Conservation (phyloP, 2,113 vertebrate species). For the Pluvialis apricaria region DNA sequence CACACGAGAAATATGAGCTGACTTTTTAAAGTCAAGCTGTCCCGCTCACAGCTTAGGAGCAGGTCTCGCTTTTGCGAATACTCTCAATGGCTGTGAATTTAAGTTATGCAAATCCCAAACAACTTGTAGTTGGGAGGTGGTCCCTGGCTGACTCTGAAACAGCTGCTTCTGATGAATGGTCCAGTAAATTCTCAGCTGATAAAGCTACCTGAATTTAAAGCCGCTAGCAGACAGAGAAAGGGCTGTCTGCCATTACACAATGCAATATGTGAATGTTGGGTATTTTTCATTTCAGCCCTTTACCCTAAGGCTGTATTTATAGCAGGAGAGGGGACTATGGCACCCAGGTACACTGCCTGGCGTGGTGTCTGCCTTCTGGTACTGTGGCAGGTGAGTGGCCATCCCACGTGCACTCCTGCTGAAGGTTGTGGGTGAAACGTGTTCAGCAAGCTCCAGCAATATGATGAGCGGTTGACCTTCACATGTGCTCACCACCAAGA, state of each 20-base stretch:
- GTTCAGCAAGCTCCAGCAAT: neutral
- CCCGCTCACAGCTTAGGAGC: neutral
- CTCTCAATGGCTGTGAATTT: conserved; percentile 5
- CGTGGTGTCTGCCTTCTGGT: neutral
- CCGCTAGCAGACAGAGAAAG: neutral
- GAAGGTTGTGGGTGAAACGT: neutral
- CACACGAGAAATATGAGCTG: conserved; percentile 6
- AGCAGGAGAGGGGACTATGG: neutral
- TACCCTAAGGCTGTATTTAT: neutral
- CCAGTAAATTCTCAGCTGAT: neutral
- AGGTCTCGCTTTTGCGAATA: neutral
- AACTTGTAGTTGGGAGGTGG: neutral
- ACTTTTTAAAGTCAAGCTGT: conserved; percentile 50
- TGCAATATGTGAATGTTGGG: neutral
- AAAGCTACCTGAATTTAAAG: conserved; percentile 11
- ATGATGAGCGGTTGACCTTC: neutral
- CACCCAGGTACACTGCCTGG: neutral
- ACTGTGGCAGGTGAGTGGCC: neutral
- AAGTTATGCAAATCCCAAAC: neutral
- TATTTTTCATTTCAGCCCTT: neutral
- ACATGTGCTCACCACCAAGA: neutral
- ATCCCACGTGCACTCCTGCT: neutral
- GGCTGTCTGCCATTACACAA: neutral
- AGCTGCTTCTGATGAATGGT: neutral
- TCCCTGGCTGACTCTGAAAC: neutral